A percentile compares a stretch with the other conserved stretches of the same genome.
Conservation (phyloP, 2,113 vertebrate genomes). For the Ptyas mucosa region DNA sequence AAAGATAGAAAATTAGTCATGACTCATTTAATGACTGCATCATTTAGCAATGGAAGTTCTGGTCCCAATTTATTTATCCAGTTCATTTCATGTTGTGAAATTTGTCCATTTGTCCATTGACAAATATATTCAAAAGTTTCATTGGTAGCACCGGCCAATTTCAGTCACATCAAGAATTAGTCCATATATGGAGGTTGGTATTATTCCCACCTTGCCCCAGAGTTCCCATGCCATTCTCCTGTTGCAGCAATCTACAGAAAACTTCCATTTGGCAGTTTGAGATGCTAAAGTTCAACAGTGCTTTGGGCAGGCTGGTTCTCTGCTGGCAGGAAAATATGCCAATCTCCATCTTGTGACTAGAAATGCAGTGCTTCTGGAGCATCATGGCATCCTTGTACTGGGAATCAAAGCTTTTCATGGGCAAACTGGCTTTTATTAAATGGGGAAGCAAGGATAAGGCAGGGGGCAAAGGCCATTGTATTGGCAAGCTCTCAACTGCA, state of each 20-base stretch:
- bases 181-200: not conserved
- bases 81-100: not conserved
- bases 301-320: not conserved
- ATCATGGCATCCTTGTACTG: not conserved
- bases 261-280: not conserved
- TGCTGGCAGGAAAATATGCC: not conserved
- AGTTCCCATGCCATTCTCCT: not conserved
- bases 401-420: not conserved
- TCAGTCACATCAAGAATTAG: not conserved
- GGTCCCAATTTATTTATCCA: not conserved
- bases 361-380: not conserved
- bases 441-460: not conserved
- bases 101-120: not conserved
- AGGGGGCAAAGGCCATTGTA: not conserved
- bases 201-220: not conserved
- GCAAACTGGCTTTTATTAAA: not conserved
- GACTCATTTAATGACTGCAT: not conserved
- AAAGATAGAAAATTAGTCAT: not conserved
- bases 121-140: not conserved
- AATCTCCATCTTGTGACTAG: not conserved
- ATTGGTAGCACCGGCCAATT: not conserved
- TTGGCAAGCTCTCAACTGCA: not conserved
- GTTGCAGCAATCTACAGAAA: not conserved
- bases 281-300: not conserved
- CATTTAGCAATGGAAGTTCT: not conserved